phyloP scores from a whole-genome alignment of 2,113 vertebrate genomes.

The Natator depressus region DNA sequence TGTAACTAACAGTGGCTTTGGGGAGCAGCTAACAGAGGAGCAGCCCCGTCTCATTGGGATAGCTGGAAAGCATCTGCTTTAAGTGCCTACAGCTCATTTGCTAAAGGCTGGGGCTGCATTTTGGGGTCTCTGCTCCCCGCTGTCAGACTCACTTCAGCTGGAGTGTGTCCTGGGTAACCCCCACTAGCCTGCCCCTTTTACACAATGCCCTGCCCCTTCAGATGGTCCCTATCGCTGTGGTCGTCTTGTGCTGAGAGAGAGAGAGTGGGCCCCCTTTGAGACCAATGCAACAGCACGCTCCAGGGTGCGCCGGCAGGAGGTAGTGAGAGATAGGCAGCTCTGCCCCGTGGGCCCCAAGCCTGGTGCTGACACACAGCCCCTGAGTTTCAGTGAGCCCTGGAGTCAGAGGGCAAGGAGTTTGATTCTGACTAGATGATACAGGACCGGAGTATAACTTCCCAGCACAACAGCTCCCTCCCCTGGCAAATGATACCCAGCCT shows the following conservation, averaged over 20 bases:
- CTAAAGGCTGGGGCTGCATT: neutral
- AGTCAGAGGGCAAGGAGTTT: neutral
- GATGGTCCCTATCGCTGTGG: neutral
- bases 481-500: neutral
- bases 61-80: neutral
- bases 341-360: neutral
- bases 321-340: neutral
- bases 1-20: neutral
- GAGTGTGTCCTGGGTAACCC: neutral
- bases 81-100: neutral
- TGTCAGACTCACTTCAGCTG: neutral
- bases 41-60: neutral
- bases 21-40: neutral
- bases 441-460: neutral
- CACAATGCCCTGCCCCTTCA: neutral
- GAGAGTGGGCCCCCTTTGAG: neutral
- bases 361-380: neutral
- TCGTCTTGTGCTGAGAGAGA: neutral
- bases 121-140: neutral
- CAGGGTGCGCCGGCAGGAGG: neutral
- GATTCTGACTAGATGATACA: neutral
- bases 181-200: neutral
- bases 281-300: neutral
- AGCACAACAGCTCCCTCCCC: neutral
- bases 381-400: neutral